phyloP scores from a whole-genome alignment of 2,888 invertebrate genomes.

The Lapara coniferarum region DNA sequence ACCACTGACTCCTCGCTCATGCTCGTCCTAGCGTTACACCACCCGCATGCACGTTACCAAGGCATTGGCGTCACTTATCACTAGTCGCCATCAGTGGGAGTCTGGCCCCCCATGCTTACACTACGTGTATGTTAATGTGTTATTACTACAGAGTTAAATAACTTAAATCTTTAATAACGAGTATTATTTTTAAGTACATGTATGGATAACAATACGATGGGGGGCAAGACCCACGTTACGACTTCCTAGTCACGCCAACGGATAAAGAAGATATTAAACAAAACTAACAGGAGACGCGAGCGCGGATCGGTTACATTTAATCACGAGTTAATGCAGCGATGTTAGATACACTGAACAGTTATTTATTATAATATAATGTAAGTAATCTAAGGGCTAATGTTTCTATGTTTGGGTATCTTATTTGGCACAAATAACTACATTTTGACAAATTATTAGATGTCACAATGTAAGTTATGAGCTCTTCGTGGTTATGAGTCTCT shows the following conservation, averaged over 20 bases:
- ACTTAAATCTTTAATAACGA: neutral
- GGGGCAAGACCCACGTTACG: neutral
- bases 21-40: constrained; percentile 59
- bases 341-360: constrained; percentile 9
- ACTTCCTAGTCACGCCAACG: neutral
- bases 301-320: neutral
- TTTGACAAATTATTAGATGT: no score
- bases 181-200: neutral
- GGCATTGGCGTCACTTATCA: constrained; percentile 16
- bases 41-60: constrained; percentile 69
- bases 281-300: constrained; percentile 27
- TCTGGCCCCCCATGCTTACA: neutral
- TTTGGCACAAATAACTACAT: no score
- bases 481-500: no score
- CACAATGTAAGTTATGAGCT: no score
- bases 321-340: neutral
- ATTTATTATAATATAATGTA: neutral
- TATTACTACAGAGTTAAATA: neutral
- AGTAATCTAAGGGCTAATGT: no score
- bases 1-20: constrained; percentile 66
- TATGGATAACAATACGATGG: neutral
- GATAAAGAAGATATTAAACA: constrained; percentile 26
- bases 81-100: neutral
- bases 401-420: no score
- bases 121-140: neutral